Conservation (phyloP, 2,888 invertebrate species). For the Eurytoma californica region DNA sequence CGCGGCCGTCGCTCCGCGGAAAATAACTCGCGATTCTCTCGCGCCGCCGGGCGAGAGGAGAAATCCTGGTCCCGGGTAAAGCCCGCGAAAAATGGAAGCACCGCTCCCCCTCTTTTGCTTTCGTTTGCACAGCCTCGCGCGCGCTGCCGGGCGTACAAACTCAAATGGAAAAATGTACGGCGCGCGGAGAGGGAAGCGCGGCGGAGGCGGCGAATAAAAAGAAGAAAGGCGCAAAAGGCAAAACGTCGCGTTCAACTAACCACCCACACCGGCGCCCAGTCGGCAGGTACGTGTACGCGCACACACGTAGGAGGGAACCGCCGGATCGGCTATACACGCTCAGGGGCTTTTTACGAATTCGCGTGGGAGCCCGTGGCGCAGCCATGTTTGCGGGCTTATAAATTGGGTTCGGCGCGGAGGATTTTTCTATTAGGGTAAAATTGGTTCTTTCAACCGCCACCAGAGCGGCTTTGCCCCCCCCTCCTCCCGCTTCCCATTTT, state of each 20-base stretch:
- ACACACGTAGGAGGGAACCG: not conserved
- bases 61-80: constrained; percentile 10
- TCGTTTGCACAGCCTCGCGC: constrained; percentile 6
- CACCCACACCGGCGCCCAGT: constrained; percentile 50
- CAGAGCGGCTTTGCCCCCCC: constrained; percentile 63
- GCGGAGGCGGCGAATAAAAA: constrained; percentile 42
- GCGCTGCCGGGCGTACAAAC: not conserved
- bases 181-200: constrained; percentile 37
- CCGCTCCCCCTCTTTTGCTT: not conserved
- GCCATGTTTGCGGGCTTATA: constrained; percentile 75
- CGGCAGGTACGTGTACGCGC: not conserved
- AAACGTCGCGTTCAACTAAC: constrained; percentile 38
- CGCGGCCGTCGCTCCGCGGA: not conserved
- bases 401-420: constrained; percentile 75
- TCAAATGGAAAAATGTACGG: constrained; percentile 32
- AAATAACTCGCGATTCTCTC: constrained; percentile 18
- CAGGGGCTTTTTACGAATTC: not conserved
- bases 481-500: constrained; percentile 55
- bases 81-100: constrained; percentile 41
- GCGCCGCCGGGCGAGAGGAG: not conserved
- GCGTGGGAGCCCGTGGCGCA: constrained; percentile 61
- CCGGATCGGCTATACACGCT: not conserved
- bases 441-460: constrained; percentile 75
- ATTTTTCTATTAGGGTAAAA: constrained; percentile 76
- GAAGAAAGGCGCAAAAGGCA: constrained; percentile 44